Percentiles rank a stretch among this genome's conserved stretches.
Evolutionary conservation across 2,797 vertebrate species (phyloP).

Genomic region (Phyllotis vaccarum): DNA sequence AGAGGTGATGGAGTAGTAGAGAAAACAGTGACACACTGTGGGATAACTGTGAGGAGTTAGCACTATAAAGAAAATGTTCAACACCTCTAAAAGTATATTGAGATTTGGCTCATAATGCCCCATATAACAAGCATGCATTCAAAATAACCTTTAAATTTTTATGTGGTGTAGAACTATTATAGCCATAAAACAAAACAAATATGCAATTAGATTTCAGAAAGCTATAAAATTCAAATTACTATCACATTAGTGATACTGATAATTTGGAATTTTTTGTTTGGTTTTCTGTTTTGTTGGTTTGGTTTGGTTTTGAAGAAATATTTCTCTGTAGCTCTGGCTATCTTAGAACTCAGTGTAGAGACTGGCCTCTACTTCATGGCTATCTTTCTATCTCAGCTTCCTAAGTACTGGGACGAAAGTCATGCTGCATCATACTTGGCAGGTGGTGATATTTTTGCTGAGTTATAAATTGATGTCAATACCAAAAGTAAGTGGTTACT

Average conservation of each 20-base stretch:
- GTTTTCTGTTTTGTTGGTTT: neutral
- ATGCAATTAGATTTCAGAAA: slow-evolving; percentile 25
- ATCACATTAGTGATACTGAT: neutral
- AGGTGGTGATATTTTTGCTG: neutral
- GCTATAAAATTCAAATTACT: neutral
- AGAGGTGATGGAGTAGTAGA: neutral
- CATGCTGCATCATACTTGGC: neutral
- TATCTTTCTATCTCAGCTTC: neutral
- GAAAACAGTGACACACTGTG: neutral
- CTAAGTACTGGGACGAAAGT: neutral
- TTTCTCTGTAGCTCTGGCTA: neutral
- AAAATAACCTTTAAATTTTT: neutral
- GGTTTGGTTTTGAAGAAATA: neutral
- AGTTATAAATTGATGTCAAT: neutral
- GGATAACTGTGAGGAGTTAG: neutral
- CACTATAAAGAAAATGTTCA: neutral
- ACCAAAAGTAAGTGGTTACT: neutral
- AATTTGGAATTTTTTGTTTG: neutral
- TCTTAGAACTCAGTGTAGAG: neutral
- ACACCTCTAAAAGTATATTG: neutral
- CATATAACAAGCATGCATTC: neutral
- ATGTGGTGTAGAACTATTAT: neutral
- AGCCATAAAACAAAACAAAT: neutral
- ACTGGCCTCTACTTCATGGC: neutral
- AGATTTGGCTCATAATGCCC: neutral